Evolutionary conservation across 2,113 vertebrate species (phyloP), one percentile per base, ranked within the genome.

Genomic region (Ondatra zibethicus): DNA sequence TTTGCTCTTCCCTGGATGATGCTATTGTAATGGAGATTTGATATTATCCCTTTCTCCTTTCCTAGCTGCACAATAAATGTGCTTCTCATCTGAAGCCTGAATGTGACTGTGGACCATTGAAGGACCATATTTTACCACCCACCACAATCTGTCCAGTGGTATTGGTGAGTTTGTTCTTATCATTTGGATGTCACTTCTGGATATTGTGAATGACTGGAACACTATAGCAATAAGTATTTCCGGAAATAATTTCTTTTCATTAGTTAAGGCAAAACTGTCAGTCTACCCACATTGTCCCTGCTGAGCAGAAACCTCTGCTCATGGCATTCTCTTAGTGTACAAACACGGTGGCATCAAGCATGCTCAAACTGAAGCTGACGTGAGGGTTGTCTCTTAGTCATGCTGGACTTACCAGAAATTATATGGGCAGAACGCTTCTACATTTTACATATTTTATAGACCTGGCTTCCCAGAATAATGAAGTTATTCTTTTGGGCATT

Each of bases 81-180:
- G 99, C 99, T 96, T 99, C 99, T 94, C 99, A 99, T 95, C 98
- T 99, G 95, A 99, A 99, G 97, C 99, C 99, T 3, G 99, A 99
- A 98, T 99, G 99, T 98, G 99, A 99, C 98, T 99, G 99, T 65
- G 99, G 99, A 97, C 98, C 98, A 96, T 97, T 99, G 98, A 99
- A 99, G 98, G 99, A 99, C 98, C 99, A 99, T 98, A 99, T 99
- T 98, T 99, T 99, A 97, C 99, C 99, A 85, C 99, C 99, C 88
- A 99, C 98, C 93, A 98, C 99, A 45, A 99, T 99, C 98, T 99
- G 99, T 96, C 99, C 99, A 23, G 98, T 99, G 89, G 99, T 99
- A 45, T 97, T 99, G 99, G 99, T 99, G 98, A 99, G 99, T 98
- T 96, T 55, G 39, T 17, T 13, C 0, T 92, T n/a, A 86, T 89